Percentiles rank a stretch among this genome's conserved stretches.
Conservation (phyloP, 2,888 invertebrate species). For the Cecidostiba fungosa region DNA sequence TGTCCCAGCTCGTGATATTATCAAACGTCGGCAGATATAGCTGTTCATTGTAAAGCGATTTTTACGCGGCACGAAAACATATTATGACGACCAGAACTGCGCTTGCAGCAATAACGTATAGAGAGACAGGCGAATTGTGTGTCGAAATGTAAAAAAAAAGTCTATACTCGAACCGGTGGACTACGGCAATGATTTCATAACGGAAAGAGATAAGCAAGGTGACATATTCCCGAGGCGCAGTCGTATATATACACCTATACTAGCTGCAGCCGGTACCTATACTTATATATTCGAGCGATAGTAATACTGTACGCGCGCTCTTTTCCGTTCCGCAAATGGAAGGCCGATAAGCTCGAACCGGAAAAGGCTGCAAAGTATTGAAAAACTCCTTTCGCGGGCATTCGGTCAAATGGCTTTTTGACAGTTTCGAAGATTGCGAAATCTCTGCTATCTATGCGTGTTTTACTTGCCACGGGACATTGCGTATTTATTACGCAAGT, state of each 20-base stretch:
- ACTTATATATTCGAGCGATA: background rate
- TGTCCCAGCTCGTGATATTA: background rate
- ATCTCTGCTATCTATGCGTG: background rate
- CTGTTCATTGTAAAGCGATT: constrained; percentile 11
- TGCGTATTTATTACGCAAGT: background rate
- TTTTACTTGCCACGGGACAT: background rate
- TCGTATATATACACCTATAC: background rate
- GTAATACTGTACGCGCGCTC: background rate
- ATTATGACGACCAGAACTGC: background rate
- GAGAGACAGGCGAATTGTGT: background rate
- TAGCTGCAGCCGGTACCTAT: background rate
- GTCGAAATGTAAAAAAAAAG: constrained; percentile 10
- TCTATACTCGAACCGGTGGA: background rate
- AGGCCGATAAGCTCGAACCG: constrained; percentile 34
- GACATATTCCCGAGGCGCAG: constrained; percentile 8
- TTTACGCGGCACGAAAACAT: background rate
- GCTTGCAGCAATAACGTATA: background rate
- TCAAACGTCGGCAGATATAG: background rate
- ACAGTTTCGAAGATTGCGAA: background rate
- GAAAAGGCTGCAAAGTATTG: constrained; percentile 17
- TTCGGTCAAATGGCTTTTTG: background rate
- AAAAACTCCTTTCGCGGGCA: background rate
- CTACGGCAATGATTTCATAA: constrained; percentile 32
- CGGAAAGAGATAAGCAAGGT: constrained; percentile 44
- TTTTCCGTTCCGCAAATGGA: constrained; percentile 23